Conservation (phyloP, 2,113 vertebrate genomes). For the Lepisosteus oculatus region DNA sequence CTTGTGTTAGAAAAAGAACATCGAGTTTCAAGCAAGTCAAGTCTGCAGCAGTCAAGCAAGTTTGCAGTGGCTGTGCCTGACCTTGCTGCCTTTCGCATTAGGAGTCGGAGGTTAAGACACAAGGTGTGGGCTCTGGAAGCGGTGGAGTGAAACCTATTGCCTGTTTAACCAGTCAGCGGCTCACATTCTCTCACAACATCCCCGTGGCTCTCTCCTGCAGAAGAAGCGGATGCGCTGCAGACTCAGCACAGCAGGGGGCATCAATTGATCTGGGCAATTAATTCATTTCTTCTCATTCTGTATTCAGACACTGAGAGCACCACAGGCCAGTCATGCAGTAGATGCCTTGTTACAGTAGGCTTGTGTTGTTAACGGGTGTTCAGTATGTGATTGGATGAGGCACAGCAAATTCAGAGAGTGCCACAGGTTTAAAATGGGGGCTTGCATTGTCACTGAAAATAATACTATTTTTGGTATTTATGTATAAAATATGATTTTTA, state of each 20-base stretch:
- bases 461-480: no score
- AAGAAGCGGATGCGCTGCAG: constrained; percentile 5
- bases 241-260: constrained; percentile 5
- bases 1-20: no score
- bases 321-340: constrained; percentile 11
- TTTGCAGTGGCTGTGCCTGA: background rate
- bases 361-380: constrained; percentile 17
- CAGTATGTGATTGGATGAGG: no score
- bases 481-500: no score
- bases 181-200: constrained; percentile 29
- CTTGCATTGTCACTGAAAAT: no score
- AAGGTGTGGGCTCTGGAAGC: constrained; percentile 8
- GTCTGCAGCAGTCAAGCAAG: background rate
- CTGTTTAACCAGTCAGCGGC: constrained; percentile 41
- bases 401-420: no score
- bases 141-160: constrained; percentile 32
- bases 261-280: constrained; percentile 17
- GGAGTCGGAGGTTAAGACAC: constrained; percentile 11
- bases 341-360: background rate
- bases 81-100: constrained; percentile 8
- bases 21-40: no score
- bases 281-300: constrained; percentile 14
- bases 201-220: constrained; percentile 3
- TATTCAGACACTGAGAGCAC: background rate
- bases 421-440: no score